Base-by-base conservation (phyloP, 2,888 invertebrate species). In the Hermodice carunculata region DNA sequence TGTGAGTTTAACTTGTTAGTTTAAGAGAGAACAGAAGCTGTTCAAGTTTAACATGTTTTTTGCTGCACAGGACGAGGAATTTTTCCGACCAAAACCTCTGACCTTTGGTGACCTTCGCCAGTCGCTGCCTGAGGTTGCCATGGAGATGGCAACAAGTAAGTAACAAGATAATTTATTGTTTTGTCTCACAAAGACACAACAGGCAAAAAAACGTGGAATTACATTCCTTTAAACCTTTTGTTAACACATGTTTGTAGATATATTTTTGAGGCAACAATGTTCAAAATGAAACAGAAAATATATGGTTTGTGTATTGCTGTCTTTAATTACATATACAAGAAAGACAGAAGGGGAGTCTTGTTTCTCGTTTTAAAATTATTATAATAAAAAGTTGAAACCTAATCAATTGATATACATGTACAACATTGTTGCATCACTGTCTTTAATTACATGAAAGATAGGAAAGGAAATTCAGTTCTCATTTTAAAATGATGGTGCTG, bases 71-170 rank as follows among this genome's bases (percentile, higher is more conserved):
- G 73, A 73, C 43, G 81, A 81, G 46, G 17, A 22, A 22, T 71
- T 77, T 40, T 68, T 76, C 6, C 56, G 73, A 37, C 66, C 75
- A 5, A 77, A 78, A 51, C 72, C 73, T 19, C 59, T 85, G 65
- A 82, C 82, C 19, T 69, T 85, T 66, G 73, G 80, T 61, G 85
- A 84, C 62, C 73, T 85, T 3, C 68, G 78, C 28, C 71, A 76
- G 37, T 83, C 83, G 4, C 71, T 85, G 24, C 78, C 81, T 37
- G 72, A 69, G 34, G 84, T 85, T 4, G 83, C 80, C 1, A 68
- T 75, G 54, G 82, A 84, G 66, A 74, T 78, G 59, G 82, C 82
- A 31, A 73, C 77, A 51, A 69, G 84, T 82, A 77, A 70, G 82
- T 78, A 14, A 22, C n/a, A 3, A 19, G 3, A 37, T 40, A 19